Evolutionary conservation across 1,140 invertebrate species (phyloP).

Genomic region (Procambarus virginalis): DNA sequence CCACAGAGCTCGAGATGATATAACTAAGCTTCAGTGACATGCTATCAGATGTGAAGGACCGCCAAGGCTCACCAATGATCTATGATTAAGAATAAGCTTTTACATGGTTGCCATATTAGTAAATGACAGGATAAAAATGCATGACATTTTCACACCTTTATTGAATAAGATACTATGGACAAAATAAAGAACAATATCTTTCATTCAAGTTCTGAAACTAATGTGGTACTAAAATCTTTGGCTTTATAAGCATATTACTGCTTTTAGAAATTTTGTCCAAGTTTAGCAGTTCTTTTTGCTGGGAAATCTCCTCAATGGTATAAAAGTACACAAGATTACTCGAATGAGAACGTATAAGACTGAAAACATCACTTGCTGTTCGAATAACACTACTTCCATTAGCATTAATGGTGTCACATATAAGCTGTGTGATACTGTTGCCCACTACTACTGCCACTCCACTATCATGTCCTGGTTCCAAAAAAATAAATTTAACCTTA

Average conservation of each 20-base stretch:
- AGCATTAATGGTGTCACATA: slow-evolving; percentile 36
- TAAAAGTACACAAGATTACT: slow-evolving; percentile 33
- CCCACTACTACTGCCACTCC: slow-evolving; percentile 28
- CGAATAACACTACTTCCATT: not conserved
- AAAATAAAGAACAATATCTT: too few species aligned
- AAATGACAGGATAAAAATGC: too few species aligned
- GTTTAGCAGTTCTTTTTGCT: not conserved
- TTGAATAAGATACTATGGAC: too few species aligned
- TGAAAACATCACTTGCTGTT: slow-evolving; percentile 29
- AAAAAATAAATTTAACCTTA: slow-evolving; percentile 25
- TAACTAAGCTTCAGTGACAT: too few species aligned
- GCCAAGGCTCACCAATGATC: too few species aligned
- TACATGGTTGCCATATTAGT: too few species aligned
- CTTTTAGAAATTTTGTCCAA: not conserved
- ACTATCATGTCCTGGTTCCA: slow-evolving; percentile 30
- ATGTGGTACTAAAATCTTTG: slow-evolving; percentile 28
- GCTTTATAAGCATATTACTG: slow-evolving; percentile 33
- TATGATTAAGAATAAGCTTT: too few species aligned
- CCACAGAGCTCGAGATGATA: too few species aligned
- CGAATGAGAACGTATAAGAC: slow-evolving; percentile 15
- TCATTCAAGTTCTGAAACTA: not conserved
- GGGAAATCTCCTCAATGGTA: slow-evolving; percentile 1
- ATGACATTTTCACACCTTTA: too few species aligned
- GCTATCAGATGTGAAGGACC: too few species aligned
- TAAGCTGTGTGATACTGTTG: slow-evolving; percentile 20